Base-by-base conservation (phyloP, 2,797 vertebrate genomes). In the Acomys russatus region DNA sequence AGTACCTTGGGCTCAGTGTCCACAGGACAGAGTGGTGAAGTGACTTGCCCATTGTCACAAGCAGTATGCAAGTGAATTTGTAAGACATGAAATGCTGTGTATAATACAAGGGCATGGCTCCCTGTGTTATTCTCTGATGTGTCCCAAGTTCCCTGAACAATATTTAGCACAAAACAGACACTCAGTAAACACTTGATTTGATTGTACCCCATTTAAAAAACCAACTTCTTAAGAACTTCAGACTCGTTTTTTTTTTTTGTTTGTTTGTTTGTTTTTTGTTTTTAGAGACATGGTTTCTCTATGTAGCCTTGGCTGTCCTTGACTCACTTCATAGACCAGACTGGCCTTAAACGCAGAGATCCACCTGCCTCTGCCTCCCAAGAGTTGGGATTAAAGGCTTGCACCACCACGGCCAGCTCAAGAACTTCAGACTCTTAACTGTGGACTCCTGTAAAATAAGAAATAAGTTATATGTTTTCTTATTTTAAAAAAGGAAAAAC, bases 161-260 rank as follows among this genome's bases (percentile, higher is more conserved):
- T 84, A 83, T 38, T 91, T 95, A 71, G 74, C 88, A 88, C 79
- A 11, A 89, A 83, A 71, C 17, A 96, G 96, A 35, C 94, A 95
- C 79, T 97, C 97, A 97, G 97, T 97, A 97, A 97, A 97, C 96
- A 95, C 3, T 82, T 96, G 38, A 94, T 92, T 94, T 90, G 90
- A 0, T 90, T 38, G 63, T 85, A 78, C 82, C 73, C n/a, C 30
- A 49, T 1, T 56, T 15, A 15, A 56, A 15, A 54, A 54, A 54
- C 7, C 17, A 1, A 20, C 49, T 51, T 54, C 28, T 78, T 54
- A 9, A 22, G 56, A 79, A 56, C 9, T 56, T 74, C 51, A 79
- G 51, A 79, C 44, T 44, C 44, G 3, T 44, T 44, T 44, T 44
- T 44, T n/a, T 44, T 44, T 44, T 44, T 44, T 44, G 4, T 44